phyloP scores from a whole-genome alignment of 1,140 invertebrate species.

The Steinernema khuongi region DNA sequence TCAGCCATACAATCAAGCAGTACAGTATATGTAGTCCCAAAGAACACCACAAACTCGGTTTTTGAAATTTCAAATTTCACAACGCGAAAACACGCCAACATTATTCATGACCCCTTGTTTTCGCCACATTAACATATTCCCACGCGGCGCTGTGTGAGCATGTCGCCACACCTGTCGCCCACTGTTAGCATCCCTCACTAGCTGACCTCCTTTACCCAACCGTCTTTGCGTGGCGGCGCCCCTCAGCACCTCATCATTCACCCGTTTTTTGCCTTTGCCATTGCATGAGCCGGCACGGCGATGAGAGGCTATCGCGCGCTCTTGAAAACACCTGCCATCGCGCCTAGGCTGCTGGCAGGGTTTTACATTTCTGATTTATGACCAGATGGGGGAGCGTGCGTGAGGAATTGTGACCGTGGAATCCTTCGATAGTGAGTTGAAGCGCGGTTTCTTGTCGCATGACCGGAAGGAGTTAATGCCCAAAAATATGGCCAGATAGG shows the following conservation, averaged over 20 bases:
- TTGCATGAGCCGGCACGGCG: neutral
- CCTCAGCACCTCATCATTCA: neutral
- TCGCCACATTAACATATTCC: neutral
- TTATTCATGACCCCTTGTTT: neutral
- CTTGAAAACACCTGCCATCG: neutral
- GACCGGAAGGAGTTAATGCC: too few relatives aligned
- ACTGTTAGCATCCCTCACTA: too few relatives aligned
- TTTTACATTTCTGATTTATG: neutral
- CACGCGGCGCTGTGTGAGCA: neutral
- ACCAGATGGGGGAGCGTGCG: too few relatives aligned
- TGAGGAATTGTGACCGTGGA: too few relatives aligned
- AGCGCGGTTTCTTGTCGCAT: too few relatives aligned
- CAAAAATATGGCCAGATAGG: too few relatives aligned
- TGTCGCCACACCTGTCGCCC: too few relatives aligned
- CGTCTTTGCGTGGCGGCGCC: too few relatives aligned
- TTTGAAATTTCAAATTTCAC: neutral
- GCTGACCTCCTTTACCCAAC: neutral
- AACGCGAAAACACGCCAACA: neutral
- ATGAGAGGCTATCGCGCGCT: neutral
- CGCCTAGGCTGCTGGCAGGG: neutral
- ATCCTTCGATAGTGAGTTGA: too few relatives aligned
- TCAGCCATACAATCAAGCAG: too few relatives aligned
- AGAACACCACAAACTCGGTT: too few relatives aligned
- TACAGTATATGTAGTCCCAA: too few relatives aligned
- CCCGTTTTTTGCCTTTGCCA: neutral